Evolutionary conservation across 2,113 vertebrate genomes (phyloP), one percentile per base, ranked within the genome.

Genomic region (Mormyrus iriodes): DNA sequence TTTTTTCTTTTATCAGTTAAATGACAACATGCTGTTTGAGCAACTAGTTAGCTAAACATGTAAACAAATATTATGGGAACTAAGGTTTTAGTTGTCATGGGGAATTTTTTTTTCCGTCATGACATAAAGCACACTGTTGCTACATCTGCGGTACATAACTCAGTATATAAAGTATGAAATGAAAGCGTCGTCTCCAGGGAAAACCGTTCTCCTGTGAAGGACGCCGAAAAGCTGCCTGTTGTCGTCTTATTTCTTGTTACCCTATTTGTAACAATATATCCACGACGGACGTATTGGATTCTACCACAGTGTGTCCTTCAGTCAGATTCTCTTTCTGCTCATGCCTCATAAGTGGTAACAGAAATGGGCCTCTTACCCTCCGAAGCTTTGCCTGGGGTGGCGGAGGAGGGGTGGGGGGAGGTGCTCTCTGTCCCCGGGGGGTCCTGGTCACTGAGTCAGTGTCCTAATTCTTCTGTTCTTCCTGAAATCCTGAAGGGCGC

Each of bases 1-100:
- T 86, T 51, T 84, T 86, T 86, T 51, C 48, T 86, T 86, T 52
- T 86, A 39, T 53, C 49, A 52, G 15, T 53, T 53, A 86, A 53
- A 86, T 53, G 51, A 86, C 85, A 53, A 27, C 13, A 19, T 39
- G n/a, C 48, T 24, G 19, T 86, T n/a, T 84, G 44, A 84, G 85
- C 85, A 31, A 84, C 39, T 84, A 84, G 85, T 86, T 24, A 52
- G 2, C 17, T 86, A 35, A 86, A 86, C 6, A 19, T 13, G 31
- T 86, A 86, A 55, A 24, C 44, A 85, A 31, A 27, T 31, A 31
- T 9, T 31, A 31, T 76, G 21, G 48, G 82, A 44, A 48, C 39
- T 24, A 4, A 8, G 42, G 9, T 46, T 85, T 48, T 48, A 44
- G 2, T 85, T 85, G 46, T 85, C 44, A 85, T 49, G 8, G 46